phyloP scores from a whole-genome alignment of 2,888 invertebrate species.

The Sinopyrophorus schimmeli region DNA sequence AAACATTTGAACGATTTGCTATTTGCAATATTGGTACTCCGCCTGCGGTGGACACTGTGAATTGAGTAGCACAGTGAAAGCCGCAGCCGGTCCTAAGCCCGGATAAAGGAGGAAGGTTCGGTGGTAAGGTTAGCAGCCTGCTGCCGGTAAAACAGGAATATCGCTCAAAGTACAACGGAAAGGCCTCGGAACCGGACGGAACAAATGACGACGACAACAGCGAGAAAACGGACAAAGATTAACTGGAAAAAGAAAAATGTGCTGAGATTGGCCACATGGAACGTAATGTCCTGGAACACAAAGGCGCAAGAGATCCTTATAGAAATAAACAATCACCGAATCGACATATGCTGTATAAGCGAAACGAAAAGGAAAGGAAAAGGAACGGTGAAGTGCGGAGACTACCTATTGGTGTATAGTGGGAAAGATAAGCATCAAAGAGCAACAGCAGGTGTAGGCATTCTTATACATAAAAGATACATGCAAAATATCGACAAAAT shows the following conservation, averaged over 20 bases:
- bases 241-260: conserved; percentile 4
- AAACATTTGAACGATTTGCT: too few relatives aligned
- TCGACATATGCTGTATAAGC: conserved; percentile 1
- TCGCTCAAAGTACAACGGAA: conserved; percentile 1
- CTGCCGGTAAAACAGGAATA: not conserved
- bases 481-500: conserved; percentile 4
- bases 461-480: too few relatives aligned
- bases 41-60: too few relatives aligned
- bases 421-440: not conserved
- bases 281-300: conserved; percentile 2
- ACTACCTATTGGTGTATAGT: not conserved
- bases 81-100: too few relatives aligned
- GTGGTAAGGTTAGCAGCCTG: conserved; percentile 3
- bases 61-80: too few relatives aligned
- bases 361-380: conserved; percentile 3
- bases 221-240: not conserved
- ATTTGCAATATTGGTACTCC: too few relatives aligned
- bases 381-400: conserved; percentile 1
- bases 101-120: not conserved
- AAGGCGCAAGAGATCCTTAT: conserved; percentile 1
- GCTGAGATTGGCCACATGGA: conserved; percentile 3
- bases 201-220: conserved; percentile 4
- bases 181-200: conserved; percentile 2
- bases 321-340: conserved; percentile 1
- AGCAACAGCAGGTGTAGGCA: conserved; percentile 1